These are phyloP conservation scores for Hyposoter didymator DNA, from an alignment of 2,888 invertebrate species.

Conservation along the genomic window DNA sequence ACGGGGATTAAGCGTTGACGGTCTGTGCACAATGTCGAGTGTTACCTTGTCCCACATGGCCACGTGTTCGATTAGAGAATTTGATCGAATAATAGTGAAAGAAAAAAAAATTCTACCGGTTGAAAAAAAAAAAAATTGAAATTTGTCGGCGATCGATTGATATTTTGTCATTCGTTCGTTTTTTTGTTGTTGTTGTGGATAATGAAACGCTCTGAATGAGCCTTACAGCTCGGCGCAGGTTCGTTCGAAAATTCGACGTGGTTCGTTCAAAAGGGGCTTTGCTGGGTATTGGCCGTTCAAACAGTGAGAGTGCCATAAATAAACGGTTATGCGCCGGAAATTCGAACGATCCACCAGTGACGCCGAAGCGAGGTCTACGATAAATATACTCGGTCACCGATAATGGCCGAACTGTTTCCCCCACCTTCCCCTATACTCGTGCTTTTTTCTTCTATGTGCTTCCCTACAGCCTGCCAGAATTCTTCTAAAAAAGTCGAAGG, in stretches of 20 bases:
- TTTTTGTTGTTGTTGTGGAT: conserved; percentile 9
- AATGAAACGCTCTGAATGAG: conserved; percentile 17
- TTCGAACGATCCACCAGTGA: conserved; percentile 69
- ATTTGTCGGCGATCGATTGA: conserved; percentile 14
- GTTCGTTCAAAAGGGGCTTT: conserved; percentile 20
- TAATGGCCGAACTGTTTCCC: conserved; percentile 66
- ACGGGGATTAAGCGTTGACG: conserved; percentile 62
- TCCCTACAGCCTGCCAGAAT: conserved; percentile 4
- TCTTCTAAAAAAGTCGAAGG: conserved; percentile 21
- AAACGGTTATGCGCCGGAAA: conserved; percentile 76
- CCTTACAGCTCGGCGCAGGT: conserved; percentile 46
- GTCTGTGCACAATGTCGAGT: conserved; percentile 39
- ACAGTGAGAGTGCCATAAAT: conserved; percentile 78
- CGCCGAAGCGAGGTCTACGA: conserved; percentile 69
- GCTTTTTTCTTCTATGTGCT: conserved; percentile 21
- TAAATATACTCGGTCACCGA: conserved; percentile 77
- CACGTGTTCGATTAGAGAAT: conserved; percentile 32
- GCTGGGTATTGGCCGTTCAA: conserved; percentile 53
- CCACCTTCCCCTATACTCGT: neutral
- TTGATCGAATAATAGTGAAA: conserved; percentile 34
- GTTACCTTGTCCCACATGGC: conserved; percentile 25
- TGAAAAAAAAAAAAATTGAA: neutral
- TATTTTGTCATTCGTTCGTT: conserved; percentile 6
- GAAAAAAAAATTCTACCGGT: neutral
- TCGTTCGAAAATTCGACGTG: conserved; percentile 57